Evolutionary conservation across 2,888 invertebrate genomes (phyloP), one percentile per base, ranked within the genome.

Genomic region (Leptopilina syphax): DNA sequence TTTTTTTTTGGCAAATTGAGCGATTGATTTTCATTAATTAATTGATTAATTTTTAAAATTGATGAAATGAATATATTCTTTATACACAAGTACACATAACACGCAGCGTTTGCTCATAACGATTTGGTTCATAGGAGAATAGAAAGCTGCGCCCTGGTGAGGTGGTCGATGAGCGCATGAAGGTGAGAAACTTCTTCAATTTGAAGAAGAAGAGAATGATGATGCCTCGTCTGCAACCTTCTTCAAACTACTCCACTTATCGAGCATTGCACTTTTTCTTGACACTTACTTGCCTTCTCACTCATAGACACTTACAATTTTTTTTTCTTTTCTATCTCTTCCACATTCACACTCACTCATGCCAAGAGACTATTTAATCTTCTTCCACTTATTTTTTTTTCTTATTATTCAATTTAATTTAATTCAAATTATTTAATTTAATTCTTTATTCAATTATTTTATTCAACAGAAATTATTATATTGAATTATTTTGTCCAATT

Each of bases 131-230:
- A 92, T 95, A 95, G 96, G 96, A 96, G 94, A 95, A 96, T 95
- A 96, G 95, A 93, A 96, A 97, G 95, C 96, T 97, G 93, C 97
- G 97, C 91, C 97, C 97, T 90, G 97, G 97, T 93, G 97, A 97
- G 95, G 96, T 98, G 93, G 93, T 97, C 94, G 97, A 97, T 94
- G 97, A 97, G 93, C 96, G 96, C 95, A 96, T 67, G 67, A 67
- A 97, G 97, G 97, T 98, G 91, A 92, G 92, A 91, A 85, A 88
- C 86, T 87, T 82, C 86, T 84, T 85, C 83, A 80, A 77, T 73
- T 73, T 79, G 66, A 8, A 8, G 44, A 81, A 78, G 76, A 81
- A 84, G 79, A 82, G 81, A 77, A 79, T 82, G 79, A 83, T 82
- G 80, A 84, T 87, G 87, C 86, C 87, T 88, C 88, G 88, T 89